phyloP scores from a whole-genome alignment of 2,888 invertebrate species.

The Eumerus sabulonum region DNA sequence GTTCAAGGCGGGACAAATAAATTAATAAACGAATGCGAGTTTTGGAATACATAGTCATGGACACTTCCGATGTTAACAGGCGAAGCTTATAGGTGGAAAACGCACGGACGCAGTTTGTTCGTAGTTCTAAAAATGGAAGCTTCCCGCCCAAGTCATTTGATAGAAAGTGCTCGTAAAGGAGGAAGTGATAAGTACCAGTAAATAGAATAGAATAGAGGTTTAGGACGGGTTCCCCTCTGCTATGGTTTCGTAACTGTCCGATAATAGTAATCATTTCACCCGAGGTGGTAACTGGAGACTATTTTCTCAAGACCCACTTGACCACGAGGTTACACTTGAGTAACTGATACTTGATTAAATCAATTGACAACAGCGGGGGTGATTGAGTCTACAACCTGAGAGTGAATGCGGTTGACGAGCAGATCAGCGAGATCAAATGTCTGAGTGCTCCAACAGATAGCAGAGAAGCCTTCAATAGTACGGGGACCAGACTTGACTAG shows the following conservation, averaged over 20 bases:
- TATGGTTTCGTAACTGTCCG: conserved; percentile 32
- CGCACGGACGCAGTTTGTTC: conserved; percentile 6
- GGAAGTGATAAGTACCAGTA: conserved; percentile 1
- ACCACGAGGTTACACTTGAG: background rate
- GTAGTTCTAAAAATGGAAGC: conserved; percentile 26
- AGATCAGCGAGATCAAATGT: too few relatives aligned
- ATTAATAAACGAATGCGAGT: too few relatives aligned
- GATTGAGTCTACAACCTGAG: too few relatives aligned
- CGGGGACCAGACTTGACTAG: too few relatives aligned
- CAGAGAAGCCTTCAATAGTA: too few relatives aligned
- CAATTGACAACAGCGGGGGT: too few relatives aligned
- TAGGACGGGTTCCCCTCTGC: conserved; percentile 12
- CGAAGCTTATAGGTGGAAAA: background rate
- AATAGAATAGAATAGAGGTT: background rate
- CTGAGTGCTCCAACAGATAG: too few relatives aligned
- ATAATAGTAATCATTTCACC: conserved; percentile 38
- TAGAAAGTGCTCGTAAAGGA: too few relatives aligned
- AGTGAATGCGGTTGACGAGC: too few relatives aligned
- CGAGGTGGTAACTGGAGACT: conserved; percentile 37
- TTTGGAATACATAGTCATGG: too few relatives aligned
- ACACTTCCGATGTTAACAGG: too few relatives aligned
- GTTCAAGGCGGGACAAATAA: too few relatives aligned
- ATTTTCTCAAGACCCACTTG: conserved; percentile 19
- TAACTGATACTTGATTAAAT: conserved; percentile 7
- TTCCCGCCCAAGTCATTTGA: conserved; percentile 1